Percentiles rank a stretch among this genome's conserved stretches.
These are phyloP conservation scores for Anomalospiza imberbis DNA, from an alignment of 2,797 vertebrate species.

Conservation along the genomic window DNA sequence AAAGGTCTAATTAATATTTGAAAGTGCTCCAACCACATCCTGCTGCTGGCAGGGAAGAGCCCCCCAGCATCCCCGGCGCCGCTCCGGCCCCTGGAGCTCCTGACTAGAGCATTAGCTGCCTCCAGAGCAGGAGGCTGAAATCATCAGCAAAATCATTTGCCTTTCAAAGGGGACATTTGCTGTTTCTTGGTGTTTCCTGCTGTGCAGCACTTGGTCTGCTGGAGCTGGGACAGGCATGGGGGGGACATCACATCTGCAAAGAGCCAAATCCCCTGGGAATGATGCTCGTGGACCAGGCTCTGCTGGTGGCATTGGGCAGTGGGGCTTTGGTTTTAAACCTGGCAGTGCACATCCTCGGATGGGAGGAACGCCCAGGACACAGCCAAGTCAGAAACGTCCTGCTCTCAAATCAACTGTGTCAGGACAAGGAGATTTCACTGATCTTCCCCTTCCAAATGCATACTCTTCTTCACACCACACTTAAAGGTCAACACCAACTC, in stretches of 20 bases:
- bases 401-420: background rate
- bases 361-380: background rate
- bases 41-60: background rate
- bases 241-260: background rate
- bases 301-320: fast-evolving
- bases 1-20: conserved; percentile 13
- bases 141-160: background rate
- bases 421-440: background rate
- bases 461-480: background rate
- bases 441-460: background rate
- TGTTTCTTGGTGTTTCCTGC: background rate
- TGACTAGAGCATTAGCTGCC: background rate
- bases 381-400: background rate
- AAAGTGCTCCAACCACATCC: background rate
- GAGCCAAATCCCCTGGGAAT: background rate
- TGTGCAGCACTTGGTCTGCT: background rate
- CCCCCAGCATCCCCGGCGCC: background rate
- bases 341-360: fast-evolving
- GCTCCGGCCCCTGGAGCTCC: background rate
- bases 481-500: background rate
- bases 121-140: background rate
- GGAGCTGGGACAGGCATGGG: background rate
- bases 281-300: background rate
- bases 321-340: background rate
- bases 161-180: background rate